Evolutionary conservation across 1,140 invertebrate genomes (phyloP).

Genomic region (Brachionus asplanchnoidis): DNA sequence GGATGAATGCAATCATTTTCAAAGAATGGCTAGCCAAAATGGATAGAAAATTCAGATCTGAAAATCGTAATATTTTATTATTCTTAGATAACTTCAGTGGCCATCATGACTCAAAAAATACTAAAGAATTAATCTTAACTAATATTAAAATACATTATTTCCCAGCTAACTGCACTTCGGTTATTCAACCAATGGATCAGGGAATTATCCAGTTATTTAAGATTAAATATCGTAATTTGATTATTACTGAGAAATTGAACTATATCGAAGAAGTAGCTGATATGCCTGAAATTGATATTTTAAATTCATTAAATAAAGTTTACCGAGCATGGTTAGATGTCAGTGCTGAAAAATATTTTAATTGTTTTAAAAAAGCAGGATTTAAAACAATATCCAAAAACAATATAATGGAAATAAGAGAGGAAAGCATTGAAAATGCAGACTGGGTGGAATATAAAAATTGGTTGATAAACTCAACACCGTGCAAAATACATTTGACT

Average conservation of each 20-base stretch:
- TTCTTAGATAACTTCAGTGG: no score
- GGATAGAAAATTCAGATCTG: no score
- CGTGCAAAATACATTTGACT: background rate
- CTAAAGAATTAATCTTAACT: no score
- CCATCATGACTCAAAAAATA: no score
- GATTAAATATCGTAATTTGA: slow-evolving; percentile 42
- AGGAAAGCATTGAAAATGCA: background rate
- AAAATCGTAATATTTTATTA: no score
- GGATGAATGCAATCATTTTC: no score
- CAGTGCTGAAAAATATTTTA: background rate
- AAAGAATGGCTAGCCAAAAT: no score
- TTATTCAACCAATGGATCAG: slow-evolving; percentile 58
- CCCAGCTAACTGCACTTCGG: slow-evolving; percentile 56
- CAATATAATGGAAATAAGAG: background rate
- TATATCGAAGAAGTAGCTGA: background rate
- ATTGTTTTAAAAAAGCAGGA: background rate
- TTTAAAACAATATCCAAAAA: background rate
- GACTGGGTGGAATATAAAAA: background rate
- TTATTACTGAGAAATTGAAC: background rate
- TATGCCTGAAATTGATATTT: background rate
- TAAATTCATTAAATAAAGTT: background rate
- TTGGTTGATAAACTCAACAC: background rate
- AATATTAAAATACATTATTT: no score
- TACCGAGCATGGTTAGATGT: background rate
- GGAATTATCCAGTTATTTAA: slow-evolving; percentile 54